These are phyloP conservation scores for Muscina levida DNA, from an alignment of 2,888 invertebrate genomes.

Conservation along the genomic window DNA sequence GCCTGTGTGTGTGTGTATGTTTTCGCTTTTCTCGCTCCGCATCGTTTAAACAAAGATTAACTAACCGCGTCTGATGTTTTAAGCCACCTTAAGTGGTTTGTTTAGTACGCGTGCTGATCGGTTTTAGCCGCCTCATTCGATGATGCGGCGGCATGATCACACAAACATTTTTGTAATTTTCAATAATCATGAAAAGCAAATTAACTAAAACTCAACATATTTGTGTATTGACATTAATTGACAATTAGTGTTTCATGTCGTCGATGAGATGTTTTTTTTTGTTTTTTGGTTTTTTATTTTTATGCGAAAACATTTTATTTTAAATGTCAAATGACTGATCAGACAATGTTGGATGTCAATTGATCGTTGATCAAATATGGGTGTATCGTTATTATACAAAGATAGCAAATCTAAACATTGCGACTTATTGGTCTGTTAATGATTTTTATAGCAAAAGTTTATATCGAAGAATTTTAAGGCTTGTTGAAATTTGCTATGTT, in stretches of 20 bases:
- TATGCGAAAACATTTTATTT: constrained; percentile 10
- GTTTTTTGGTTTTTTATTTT: no score
- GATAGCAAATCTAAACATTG: no score
- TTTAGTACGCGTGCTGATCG: constrained; percentile 65
- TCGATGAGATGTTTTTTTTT: not conserved
- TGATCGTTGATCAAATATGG: constrained; percentile 7
- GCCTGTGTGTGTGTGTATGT: constrained; percentile 13
- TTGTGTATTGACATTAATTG: constrained; percentile 63
- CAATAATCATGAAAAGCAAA: constrained; percentile 62
- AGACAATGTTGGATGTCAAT: constrained; percentile 21
- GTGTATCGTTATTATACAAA: no score
- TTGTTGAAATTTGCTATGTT: no score
- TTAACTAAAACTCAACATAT: constrained; percentile 55
- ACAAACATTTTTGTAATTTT: constrained; percentile 59
- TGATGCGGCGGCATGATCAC: constrained; percentile 60
- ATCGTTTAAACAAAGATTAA: constrained; percentile 36
- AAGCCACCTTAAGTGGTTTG: constrained; percentile 63
- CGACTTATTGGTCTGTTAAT: no score
- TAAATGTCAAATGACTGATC: not conserved
- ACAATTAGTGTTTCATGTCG: constrained; percentile 62
- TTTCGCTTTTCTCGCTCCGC: not conserved
- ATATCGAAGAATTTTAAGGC: no score
- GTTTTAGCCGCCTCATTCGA: constrained; percentile 51
- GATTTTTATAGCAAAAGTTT: no score
- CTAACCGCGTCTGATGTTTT: constrained; percentile 57